Evolutionary conservation across 2,797 vertebrate species (phyloP), one percentile per base, ranked within the genome.

Genomic region (Garrulus glandarius): DNA sequence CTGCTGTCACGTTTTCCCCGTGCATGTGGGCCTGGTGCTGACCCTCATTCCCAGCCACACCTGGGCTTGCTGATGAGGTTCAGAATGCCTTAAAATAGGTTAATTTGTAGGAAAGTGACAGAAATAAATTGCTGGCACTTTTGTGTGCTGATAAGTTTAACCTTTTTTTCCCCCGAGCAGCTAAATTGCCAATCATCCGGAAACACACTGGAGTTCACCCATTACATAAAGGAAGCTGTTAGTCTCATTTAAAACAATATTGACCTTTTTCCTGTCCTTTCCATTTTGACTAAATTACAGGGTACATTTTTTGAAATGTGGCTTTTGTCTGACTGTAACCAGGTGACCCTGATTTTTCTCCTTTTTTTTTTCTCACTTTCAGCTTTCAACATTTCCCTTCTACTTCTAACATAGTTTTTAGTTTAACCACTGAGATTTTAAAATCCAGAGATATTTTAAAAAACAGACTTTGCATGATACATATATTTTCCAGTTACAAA

Each of bases 241-340:
- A 79, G 82, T 92, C 93, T 97, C 69, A 95, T 94, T 97, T 94
- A 89, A 95, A 97, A 96, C 95, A 95, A 87, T 92, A 91, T 57
- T 89, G 95, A 96, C 96, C 96, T 97, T 96, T 96, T 84, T 72
- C 59, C 44, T 26, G 6, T 90, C 94, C 92, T 96, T 96, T 97
- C 91, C 91, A 80, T 91, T 88, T 87, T 68, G 93, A 87, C 92
- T 90, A 92, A 95, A 96, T 95, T 78, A 85, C 86, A 92, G 71
- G 87, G 89, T 94, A 76, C 23, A 37, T 83, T 86, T 96, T 94
- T 91, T 60, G 92, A 94, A 91, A 81, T 29, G 70, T 55, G 70
- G 41, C 84, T 94, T 92, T 91, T 84, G 44, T 68, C 84, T 93
- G 94, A 80, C 59, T 86, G 50, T 43, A 57, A 94, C 92, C 87